A percentile compares a stretch with the other conserved stretches of the same genome.
Evolutionary conservation across 2,888 invertebrate species (phyloP).

Genomic region (Synanthedon vespiformis): DNA sequence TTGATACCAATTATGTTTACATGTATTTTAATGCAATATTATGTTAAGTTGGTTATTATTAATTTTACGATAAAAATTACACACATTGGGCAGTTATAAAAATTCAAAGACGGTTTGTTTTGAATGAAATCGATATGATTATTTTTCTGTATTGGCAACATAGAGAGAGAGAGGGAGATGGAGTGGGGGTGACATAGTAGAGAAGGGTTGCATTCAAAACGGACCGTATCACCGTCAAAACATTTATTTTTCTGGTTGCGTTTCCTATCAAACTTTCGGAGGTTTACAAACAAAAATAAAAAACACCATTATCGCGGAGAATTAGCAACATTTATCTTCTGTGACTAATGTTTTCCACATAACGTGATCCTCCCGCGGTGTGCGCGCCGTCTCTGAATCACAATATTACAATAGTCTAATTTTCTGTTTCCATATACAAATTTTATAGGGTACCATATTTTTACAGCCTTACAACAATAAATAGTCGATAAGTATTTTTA

Average conservation of each 20-base stretch:
- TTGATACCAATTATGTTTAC: constrained; percentile 25
- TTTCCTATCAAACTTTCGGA: constrained; percentile 71
- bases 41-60: constrained; percentile 44
- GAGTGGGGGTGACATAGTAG: too few species aligned
- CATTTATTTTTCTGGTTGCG: constrained; percentile 44
- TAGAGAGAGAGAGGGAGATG: too few species aligned
- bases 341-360: constrained; percentile 49
- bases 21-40: constrained; percentile 39
- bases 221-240: constrained; percentile 22
- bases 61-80: constrained; percentile 39
- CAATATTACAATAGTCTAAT: constrained; percentile 41
- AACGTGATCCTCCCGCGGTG: constrained; percentile 50
- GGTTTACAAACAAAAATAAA: constrained; percentile 47
- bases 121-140: constrained; percentile 10
- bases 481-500: constrained; percentile 68
- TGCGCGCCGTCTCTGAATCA: constrained; percentile 33
- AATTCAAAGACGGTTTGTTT: constrained; percentile 35
- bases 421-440: constrained; percentile 33
- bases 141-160: too few species aligned
- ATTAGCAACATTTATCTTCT: constrained; percentile 50
- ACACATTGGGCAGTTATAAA: constrained; percentile 56
- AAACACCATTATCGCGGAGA: constrained; percentile 53
- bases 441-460: constrained; percentile 14
- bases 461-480: constrained; percentile 58
- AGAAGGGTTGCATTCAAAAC: constrained; percentile 3